Evolutionary conservation across 2,888 invertebrate genomes (phyloP).

Genomic region (Rhingia campestris): DNA sequence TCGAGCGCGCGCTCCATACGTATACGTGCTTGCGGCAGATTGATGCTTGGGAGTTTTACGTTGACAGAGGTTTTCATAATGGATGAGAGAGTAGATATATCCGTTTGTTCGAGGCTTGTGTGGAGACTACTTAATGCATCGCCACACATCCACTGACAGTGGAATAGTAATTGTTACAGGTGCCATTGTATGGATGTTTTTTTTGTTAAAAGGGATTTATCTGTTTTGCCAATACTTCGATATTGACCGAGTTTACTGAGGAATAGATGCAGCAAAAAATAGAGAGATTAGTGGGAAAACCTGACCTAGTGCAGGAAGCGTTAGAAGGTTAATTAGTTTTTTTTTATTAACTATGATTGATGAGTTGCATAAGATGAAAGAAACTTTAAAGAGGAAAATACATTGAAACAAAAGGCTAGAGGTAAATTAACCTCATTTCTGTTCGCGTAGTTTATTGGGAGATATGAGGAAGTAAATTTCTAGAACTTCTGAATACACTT

Average conservation of each 20-base stretch:
- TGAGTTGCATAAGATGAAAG: background rate
- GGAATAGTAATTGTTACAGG: background rate
- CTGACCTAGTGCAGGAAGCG: conserved; percentile 58
- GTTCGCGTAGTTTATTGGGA: too few relatives aligned
- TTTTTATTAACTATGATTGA: background rate
- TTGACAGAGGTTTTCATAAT: conserved; percentile 63
- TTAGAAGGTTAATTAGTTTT: conserved; percentile 43
- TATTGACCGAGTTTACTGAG: conserved; percentile 56
- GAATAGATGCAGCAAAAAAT: background rate
- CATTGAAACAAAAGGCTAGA: background rate
- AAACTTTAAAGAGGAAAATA: background rate
- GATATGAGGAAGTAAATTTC: too few relatives aligned
- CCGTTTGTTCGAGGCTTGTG: conserved; percentile 31
- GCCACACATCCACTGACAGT: conserved; percentile 1
- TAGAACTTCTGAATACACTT: too few relatives aligned
- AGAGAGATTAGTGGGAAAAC: background rate
- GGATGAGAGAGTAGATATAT: conserved; percentile 28
- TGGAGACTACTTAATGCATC: conserved; percentile 20
- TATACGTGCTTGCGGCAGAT: conserved; percentile 28
- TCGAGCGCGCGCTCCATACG: background rate
- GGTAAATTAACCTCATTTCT: too few relatives aligned
- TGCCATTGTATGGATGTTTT: conserved; percentile 1
- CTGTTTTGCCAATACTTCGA: conserved; percentile 22
- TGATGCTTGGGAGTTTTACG: conserved; percentile 56
- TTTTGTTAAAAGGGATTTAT: conserved; percentile 42